Base-by-base conservation (phyloP, 1,140 invertebrate genomes). In the Apocrypta bakeri region DNA sequence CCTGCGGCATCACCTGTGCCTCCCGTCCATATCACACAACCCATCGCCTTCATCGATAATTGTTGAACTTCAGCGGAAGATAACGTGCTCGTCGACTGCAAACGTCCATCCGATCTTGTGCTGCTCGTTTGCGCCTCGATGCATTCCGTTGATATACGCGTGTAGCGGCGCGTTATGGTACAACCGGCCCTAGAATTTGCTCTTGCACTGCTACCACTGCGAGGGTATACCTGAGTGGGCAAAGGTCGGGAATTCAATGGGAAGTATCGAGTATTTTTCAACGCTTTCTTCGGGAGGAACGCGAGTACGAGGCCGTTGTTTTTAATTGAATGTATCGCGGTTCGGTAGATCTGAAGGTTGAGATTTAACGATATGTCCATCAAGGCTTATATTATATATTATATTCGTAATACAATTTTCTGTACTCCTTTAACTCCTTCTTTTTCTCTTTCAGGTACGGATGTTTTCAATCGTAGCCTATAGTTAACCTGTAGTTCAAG, bases 31-130 rank as follows among this genome's bases (percentile, higher is more conserved):
- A 27, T 37, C 1, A 17, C 27, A 66, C 27, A 66, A 25, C 1
- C 71, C 37, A 21, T 29, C 4, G 12, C 33, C 61, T 64, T 76
- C 61, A 27, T 77, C 75, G 75, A 77, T 77, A 77, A 77, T 77
- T 77, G 75, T 66, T 66, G 33, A 66, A 66, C 63, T 77, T 66
- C 24, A 11, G 61, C 27, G 56, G 21, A 9, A 64, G 61, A 77
- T 64, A 76, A 64, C 17, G 48, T 27, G n/a, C n/a, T 25, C 68
- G 21, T 14, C 37, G 71, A 11, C 71, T 25, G 48, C 48, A n/a
- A 14, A 56, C 48, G 48, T 56, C n/a, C 48, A 17, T 56, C 31
- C 27, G 68, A 71, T 33, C 21, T n/a, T 27, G 1, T 71, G 21
- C 68, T 11, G 63, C 24, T 29, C 63, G 63, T 27, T 66, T 21